phyloP scores from a whole-genome alignment of 2,113 vertebrate species.

The Triplophysa siluroides region DNA sequence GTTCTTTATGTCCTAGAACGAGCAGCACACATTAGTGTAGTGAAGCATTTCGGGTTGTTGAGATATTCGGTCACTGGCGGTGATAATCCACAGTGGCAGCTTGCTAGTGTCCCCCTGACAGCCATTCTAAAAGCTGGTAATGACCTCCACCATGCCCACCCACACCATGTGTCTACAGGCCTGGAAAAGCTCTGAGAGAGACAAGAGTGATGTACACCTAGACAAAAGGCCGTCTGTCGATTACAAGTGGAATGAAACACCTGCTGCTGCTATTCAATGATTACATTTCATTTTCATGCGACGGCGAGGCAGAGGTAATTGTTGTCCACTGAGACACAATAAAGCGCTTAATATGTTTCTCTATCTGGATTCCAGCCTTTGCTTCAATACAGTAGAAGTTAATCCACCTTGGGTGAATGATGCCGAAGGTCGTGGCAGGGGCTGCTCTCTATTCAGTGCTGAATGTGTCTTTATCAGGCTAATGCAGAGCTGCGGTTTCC shows the following conservation, averaged over 20 bases:
- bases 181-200: slow-evolving; percentile 5
- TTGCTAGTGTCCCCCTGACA: slow-evolving; percentile 18
- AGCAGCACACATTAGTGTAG: background rate
- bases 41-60: background rate
- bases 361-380: slow-evolving; percentile 1
- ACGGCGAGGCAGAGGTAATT: slow-evolving; percentile 21
- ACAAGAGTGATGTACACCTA: background rate
- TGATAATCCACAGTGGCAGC: background rate
- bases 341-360: slow-evolving; percentile 31
- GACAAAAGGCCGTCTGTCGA: slow-evolving; percentile 25
- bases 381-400: slow-evolving; percentile 32
- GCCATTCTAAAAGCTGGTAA: slow-evolving; percentile 18
- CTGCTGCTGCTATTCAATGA: slow-evolving; percentile 28
- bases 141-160: background rate
- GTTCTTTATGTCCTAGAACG: background rate
- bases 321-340: slow-evolving; percentile 31
- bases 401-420: slow-evolving; percentile 31
- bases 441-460: slow-evolving; percentile 19
- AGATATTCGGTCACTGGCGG: background rate
- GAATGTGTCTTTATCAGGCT: slow-evolving; percentile 36
- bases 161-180: slow-evolving; percentile 7
- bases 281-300: slow-evolving; percentile 30
- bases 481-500: slow-evolving; percentile 26
- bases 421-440: slow-evolving; percentile 16
- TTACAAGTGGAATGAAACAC: slow-evolving; percentile 27